These are phyloP conservation scores for Tragelaphus buxtoni DNA, from an alignment of 2,113 vertebrate species.

Conservation along the genomic window DNA sequence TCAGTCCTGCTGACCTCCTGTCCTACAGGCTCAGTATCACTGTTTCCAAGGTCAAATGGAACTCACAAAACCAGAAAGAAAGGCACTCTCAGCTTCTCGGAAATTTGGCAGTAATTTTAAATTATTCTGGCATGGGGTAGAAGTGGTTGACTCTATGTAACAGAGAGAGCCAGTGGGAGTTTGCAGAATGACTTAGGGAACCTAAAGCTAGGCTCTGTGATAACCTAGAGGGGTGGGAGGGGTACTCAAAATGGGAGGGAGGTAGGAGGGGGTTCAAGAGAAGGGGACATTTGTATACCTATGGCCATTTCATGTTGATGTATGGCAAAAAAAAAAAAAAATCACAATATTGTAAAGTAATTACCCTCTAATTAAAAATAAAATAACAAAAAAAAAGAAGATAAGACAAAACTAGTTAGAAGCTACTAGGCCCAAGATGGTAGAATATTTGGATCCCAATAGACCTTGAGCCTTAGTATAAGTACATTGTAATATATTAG, in stretches of 20 bases:
- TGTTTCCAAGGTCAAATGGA: neutral
- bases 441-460: neutral
- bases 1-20: neutral
- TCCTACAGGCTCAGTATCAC: neutral
- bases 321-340: neutral
- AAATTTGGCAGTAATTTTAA: neutral
- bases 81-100: neutral
- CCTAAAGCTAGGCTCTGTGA: neutral
- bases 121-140: neutral
- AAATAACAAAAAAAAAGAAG: neutral
- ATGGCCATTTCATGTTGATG: neutral
- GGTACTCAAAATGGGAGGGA: neutral
- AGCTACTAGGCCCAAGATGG: neutral
- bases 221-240: neutral
- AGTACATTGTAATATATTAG: neutral
- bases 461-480: neutral
- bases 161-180: neutral
- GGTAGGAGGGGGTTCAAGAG: neutral
- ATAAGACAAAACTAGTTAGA: neutral
- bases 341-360: neutral
- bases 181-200: neutral
- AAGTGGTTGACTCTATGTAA: neutral
- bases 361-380: neutral
- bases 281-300: neutral
- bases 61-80: neutral